phyloP scores from a whole-genome alignment of 1,140 invertebrate species.

The Brachionus rubens region DNA sequence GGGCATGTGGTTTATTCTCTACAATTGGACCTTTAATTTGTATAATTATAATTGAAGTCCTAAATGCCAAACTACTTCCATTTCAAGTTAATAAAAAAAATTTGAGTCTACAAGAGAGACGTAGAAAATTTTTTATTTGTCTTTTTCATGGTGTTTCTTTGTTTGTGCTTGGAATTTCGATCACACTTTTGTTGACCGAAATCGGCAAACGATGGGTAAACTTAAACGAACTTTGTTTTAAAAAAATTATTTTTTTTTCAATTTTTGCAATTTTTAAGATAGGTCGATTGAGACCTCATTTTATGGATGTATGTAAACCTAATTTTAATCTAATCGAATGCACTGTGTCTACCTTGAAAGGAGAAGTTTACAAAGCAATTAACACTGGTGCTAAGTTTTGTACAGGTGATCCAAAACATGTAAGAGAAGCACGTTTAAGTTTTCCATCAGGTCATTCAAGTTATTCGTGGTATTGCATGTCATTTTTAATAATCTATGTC shows the following conservation, averaged over 20 bases:
- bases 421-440: constrained; percentile 60
- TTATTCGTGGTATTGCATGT: constrained; percentile 61
- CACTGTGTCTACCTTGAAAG: not conserved
- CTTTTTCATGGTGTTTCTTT: constrained; percentile 18
- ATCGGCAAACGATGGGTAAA: constrained; percentile 73
- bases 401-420: constrained; percentile 48
- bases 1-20: constrained; percentile 6
- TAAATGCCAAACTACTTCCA: constrained; percentile 32
- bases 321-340: constrained; percentile 47
- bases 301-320: constrained; percentile 68
- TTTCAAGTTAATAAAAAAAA: not conserved
- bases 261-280: constrained; percentile 88
- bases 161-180: constrained; percentile 39
- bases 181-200: constrained; percentile 67
- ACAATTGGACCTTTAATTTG: constrained; percentile 4
- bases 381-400: constrained; percentile 59
- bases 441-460: constrained; percentile 67
- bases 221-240: too few species aligned
- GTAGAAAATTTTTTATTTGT: constrained; percentile 30
- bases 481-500: constrained; percentile 59
- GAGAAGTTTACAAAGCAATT: constrained; percentile 48
- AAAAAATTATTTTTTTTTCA: constrained; percentile 73
- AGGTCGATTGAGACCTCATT: constrained; percentile 87
- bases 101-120: not conserved
- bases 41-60: constrained; percentile 16